A percentile compares a stretch with the other conserved stretches of the same genome.
These are phyloP conservation scores for Lithophane semibrunnea DNA, from an alignment of 2,888 invertebrate species.

Conservation along the genomic window DNA sequence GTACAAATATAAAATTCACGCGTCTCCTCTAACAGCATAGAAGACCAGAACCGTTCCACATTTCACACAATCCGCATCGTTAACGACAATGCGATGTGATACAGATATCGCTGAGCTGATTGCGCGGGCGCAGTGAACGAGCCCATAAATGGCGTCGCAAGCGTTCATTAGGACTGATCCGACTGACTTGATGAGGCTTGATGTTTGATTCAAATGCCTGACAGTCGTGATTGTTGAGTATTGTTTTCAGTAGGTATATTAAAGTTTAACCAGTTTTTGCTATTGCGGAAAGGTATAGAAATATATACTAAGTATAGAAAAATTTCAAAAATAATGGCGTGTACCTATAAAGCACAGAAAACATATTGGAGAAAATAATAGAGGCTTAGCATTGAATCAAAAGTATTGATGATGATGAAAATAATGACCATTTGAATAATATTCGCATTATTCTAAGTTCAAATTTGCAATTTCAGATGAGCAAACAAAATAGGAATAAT, in stretches of 20 bases:
- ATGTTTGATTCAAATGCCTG: slow-evolving; percentile 57
- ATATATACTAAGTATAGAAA: neutral
- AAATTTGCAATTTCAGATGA: slow-evolving; percentile 8
- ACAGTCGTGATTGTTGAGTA: slow-evolving; percentile 42
- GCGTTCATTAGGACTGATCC: slow-evolving; percentile 77
- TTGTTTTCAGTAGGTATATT: slow-evolving; percentile 45
- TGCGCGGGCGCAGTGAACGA: slow-evolving; percentile 80
- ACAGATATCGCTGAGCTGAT: slow-evolving; percentile 83
- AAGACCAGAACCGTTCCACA: slow-evolving; percentile 47
- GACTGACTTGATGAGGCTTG: slow-evolving; percentile 73
- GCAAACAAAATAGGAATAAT: slow-evolving; percentile 15
- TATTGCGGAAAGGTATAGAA: neutral
- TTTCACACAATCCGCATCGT: slow-evolving; percentile 74
- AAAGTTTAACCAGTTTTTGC: slow-evolving; percentile 1
- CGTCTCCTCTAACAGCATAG: neutral
- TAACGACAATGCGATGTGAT: slow-evolving; percentile 83
- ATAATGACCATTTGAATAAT: neutral
- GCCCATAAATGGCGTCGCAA: slow-evolving; percentile 79
- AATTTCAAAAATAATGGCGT: too few relatives aligned
- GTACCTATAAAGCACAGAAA: neutral
- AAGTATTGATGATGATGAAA: neutral
- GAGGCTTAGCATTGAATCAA: neutral
- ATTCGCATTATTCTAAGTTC: neutral
- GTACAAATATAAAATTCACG: neutral
- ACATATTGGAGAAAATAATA: neutral